These are phyloP conservation scores for Aporophyla nigra DNA, from an alignment of 2,888 invertebrate genomes.

Conservation along the genomic window DNA sequence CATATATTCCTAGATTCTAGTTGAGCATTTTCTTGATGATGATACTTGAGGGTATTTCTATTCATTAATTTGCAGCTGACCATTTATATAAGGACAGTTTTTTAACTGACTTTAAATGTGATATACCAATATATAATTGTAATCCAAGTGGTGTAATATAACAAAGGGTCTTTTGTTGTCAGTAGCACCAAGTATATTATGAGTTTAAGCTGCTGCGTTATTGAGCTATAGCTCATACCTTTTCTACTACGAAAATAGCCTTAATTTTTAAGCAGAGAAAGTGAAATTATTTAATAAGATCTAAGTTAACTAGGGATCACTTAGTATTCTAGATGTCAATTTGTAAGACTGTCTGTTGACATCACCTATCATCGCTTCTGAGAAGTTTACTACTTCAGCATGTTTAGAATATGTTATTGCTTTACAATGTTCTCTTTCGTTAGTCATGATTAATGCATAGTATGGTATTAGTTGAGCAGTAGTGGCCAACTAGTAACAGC, in stretches of 20 bases:
- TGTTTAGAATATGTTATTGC: slow-evolving; percentile 47
- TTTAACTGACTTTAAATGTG: neutral
- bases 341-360: slow-evolving; percentile 37
- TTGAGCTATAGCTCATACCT: neutral
- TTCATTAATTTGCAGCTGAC: neutral
- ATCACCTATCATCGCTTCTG: slow-evolving; percentile 52
- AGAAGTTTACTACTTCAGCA: slow-evolving; percentile 49
- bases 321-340: slow-evolving; percentile 55
- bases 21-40: neutral
- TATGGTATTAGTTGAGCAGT: neutral
- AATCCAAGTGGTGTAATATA: neutral
- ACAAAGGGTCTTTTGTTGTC: neutral
- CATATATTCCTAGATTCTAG: neutral
- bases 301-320: slow-evolving; percentile 17
- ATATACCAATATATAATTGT: neutral
- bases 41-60: neutral
- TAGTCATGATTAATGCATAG: neutral
- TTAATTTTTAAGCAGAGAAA: slow-evolving; percentile 19
- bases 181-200: neutral
- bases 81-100: neutral
- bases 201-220: neutral
- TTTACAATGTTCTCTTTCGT: slow-evolving; percentile 37
- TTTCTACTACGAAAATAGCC: neutral
- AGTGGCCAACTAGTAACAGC: no score
- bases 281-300: slow-evolving; percentile 20